These are phyloP conservation scores for Proteles cristata DNA, from an alignment of 2,113 vertebrate genomes.

Conservation along the genomic window DNA sequence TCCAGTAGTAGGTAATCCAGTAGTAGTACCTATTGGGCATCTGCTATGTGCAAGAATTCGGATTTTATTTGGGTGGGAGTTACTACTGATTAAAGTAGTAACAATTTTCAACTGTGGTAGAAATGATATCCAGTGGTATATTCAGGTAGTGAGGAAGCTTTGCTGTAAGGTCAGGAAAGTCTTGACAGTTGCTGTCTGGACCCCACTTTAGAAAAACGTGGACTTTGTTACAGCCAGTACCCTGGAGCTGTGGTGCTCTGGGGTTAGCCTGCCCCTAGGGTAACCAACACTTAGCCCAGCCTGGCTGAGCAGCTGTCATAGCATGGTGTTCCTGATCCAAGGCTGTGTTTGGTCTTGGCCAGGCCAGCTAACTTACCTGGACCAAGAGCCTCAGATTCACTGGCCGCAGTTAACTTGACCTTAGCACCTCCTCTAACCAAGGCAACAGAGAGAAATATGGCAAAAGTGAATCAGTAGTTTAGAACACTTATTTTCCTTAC, in stretches of 20 bases:
- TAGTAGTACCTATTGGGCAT: not conserved
- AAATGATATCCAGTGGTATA: constrained; percentile 1
- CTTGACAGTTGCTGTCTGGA: not conserved
- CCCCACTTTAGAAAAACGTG: not conserved
- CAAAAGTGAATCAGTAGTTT: not conserved
- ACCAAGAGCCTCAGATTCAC: not conserved
- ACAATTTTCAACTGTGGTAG: not conserved
- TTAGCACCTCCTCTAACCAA: not conserved
- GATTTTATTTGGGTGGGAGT: constrained; percentile 24
- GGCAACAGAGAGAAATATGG: not conserved
- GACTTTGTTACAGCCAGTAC: not conserved
- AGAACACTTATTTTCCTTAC: not conserved
- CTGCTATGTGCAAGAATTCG: not conserved
- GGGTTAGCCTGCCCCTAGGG: not conserved
- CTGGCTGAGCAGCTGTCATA: not conserved
- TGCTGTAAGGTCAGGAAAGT: not conserved
- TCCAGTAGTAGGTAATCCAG: not conserved
- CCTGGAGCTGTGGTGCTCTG: not conserved
- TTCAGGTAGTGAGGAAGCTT: not conserved
- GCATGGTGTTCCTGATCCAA: not conserved
- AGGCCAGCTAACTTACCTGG: not conserved
- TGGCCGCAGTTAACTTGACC: not conserved
- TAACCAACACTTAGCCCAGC: not conserved
- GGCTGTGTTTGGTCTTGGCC: not conserved
- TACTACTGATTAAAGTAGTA: not conserved